Evolutionary conservation across 2,797 vertebrate genomes (phyloP), one percentile per base, ranked within the genome.

Genomic region (Acestrorhynchus altus): DNA sequence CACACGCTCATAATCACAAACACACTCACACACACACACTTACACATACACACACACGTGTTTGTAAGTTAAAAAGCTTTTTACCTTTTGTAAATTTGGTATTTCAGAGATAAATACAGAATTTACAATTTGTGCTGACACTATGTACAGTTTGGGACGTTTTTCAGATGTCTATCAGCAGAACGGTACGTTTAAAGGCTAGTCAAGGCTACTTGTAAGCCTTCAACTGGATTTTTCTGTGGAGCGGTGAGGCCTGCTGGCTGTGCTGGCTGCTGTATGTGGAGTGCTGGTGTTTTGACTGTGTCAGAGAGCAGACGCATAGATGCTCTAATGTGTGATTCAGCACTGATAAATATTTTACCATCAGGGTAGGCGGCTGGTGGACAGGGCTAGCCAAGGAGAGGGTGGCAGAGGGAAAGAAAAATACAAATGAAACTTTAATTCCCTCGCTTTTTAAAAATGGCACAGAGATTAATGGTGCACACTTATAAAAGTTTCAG

Each of bases 321-420:
- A 39, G 22, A 42, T 77, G 52, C 73, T 71, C 82, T 61, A 77
- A 85, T 76, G 84, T 82, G 88, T 91, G 90, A 92, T 86, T 92
- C 90, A 91, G 87, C 88, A 87, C 74, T 83, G 85, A 86, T 91
- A 54, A 86, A 92, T 91, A 89, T 90, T 92, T 92, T 87, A 91
- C 81, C 47, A 76, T 67, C 22, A 28, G 68, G 78, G 81, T 76
- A 75, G 78, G 79, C 80, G 78, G 54, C 28, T 73, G 74, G 71
- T 66, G 72, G 73, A 46, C 54, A 51, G 46, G n/a, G 77, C 54
- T 49, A 68, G 15, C 65, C 65, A 68, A 57, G 72, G 77, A 79
- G 57, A 75, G 74, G 79, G 59, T 51, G 72, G 51, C 31, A 35
- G 73, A 74, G 65, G 47, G 76, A 63, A 81, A 85, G 80, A 83